A percentile compares a stretch with the other conserved stretches of the same genome.
These are phyloP conservation scores for Cordylochernes scorpioides DNA, from an alignment of 2,888 invertebrate genomes.

Conservation along the genomic window DNA sequence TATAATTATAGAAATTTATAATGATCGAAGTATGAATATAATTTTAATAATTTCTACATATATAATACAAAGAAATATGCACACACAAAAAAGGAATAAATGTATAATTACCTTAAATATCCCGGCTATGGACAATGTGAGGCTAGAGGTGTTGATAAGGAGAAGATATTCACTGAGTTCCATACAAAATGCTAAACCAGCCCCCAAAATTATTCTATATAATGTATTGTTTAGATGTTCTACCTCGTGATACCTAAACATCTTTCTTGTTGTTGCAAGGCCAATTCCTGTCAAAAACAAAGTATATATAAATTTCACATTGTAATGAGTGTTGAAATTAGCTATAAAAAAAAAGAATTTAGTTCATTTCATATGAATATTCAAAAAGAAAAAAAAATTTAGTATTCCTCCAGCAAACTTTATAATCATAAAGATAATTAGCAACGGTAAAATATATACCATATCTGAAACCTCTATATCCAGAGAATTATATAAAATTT, in stretches of 20 bases:
- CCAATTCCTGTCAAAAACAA: slow-evolving; percentile 23
- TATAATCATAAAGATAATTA: too few species aligned
- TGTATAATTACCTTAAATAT: slow-evolving; percentile 60
- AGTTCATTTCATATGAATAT: too few species aligned
- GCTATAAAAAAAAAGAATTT: too few species aligned
- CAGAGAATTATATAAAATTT: too few species aligned
- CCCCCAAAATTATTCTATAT: slow-evolving; percentile 39
- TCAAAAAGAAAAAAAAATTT: too few species aligned
- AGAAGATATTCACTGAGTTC: slow-evolving; percentile 82
- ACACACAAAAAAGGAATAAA: slow-evolving; percentile 2
- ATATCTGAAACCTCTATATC: too few species aligned
- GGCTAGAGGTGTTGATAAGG: slow-evolving; percentile 72
- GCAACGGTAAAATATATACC: too few species aligned
- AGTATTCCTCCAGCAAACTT: too few species aligned
- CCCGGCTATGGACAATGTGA: slow-evolving; percentile 78
- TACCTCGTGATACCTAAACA: slow-evolving; percentile 25
- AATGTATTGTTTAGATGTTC: slow-evolving; percentile 20
- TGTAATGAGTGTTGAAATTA: too few species aligned
- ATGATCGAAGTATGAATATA: too few species aligned
- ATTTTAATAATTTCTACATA: slow-evolving; percentile 65
- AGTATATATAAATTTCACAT: too few species aligned
- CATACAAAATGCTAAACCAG: slow-evolving; percentile 69
- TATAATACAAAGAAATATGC: slow-evolving; percentile 2
- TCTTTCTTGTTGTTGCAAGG: slow-evolving; percentile 25
- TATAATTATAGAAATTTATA: too few species aligned